A percentile compares a stretch with the other conserved stretches of the same genome.
Conservation (phyloP, 2,888 invertebrate genomes). For the Epinotia demarniana region DNA sequence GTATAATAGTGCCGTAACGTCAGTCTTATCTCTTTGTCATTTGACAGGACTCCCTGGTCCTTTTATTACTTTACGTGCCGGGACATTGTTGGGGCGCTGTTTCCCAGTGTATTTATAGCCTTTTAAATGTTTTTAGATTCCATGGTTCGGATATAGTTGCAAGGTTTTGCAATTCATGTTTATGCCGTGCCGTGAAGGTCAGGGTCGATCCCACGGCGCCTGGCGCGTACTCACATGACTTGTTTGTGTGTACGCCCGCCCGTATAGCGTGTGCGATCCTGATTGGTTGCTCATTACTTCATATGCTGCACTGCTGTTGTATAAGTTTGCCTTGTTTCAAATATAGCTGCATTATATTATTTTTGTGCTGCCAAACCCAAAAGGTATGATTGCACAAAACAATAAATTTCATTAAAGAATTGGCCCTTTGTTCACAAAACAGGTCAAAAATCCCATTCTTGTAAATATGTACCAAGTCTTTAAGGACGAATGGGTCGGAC, state of each 20-base stretch:
- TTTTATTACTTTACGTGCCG: slow-evolving; percentile 52
- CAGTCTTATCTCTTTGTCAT: slow-evolving; percentile 53
- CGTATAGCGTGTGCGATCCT: slow-evolving; percentile 62
- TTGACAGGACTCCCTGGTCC: slow-evolving; percentile 53
- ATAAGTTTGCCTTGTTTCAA: neutral
- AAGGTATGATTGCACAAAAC: neutral
- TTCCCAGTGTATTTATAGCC: slow-evolving; percentile 43
- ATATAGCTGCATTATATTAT: neutral
- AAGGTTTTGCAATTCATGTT: slow-evolving; percentile 40
- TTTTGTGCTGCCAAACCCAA: neutral
- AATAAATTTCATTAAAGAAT: neutral
- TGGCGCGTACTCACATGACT: slow-evolving; percentile 72
- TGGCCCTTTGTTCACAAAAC: too few species aligned
- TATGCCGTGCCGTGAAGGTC: slow-evolving; percentile 68
- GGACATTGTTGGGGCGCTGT: slow-evolving; percentile 49
- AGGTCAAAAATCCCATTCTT: too few species aligned
- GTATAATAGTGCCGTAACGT: slow-evolving; percentile 50
- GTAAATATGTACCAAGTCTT: too few species aligned
- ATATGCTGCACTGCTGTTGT: slow-evolving; percentile 15
- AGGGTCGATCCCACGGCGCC: slow-evolving; percentile 67
- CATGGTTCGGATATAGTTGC: slow-evolving; percentile 49
- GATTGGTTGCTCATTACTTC: slow-evolving; percentile 62
- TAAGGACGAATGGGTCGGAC: too few species aligned
- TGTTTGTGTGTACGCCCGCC: slow-evolving; percentile 54
- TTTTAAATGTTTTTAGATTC: slow-evolving; percentile 57